These are phyloP conservation scores for Drosophila robusta DNA, from an alignment of 2,888 invertebrate species.

Conservation along the genomic window DNA sequence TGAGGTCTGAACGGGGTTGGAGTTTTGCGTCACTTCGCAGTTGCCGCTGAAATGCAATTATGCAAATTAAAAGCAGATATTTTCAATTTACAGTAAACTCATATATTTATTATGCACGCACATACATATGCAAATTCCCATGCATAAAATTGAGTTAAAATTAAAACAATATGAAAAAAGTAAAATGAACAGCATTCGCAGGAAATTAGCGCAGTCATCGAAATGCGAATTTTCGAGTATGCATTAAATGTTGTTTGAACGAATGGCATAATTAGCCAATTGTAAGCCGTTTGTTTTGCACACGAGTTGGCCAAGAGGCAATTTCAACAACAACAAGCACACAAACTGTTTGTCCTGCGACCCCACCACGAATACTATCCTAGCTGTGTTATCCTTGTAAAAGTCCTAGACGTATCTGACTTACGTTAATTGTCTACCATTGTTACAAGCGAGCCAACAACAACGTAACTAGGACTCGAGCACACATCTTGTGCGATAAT, in stretches of 20 bases:
- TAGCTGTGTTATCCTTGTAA: conserved; percentile 15
- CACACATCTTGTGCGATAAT: conserved; percentile 25
- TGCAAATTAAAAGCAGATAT: conserved; percentile 35
- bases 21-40: conserved; percentile 4
- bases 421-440: conserved; percentile 47
- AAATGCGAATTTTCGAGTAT: neutral
- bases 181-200: neutral
- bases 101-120: conserved; percentile 6
- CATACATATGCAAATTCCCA: too few species aligned
- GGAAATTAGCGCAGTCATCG: neutral
- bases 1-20: neutral
- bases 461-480: conserved; percentile 1
- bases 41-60: conserved; percentile 33
- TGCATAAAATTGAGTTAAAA: neutral
- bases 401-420: conserved; percentile 10
- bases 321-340: neutral
- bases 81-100: conserved; percentile 4
- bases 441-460: conserved; percentile 19
- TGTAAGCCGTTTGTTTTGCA: neutral
- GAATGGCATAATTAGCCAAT: conserved; percentile 10
- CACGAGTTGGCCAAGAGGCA: neutral
- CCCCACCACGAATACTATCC: conserved; percentile 10
- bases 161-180: conserved; percentile 29
- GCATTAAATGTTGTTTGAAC: neutral
- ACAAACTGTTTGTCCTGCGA: conserved; percentile 1